Percentiles rank a stretch among this genome's conserved stretches.
phyloP scores from a whole-genome alignment of 2,797 vertebrate species.

The Rhinoraja longicauda region DNA sequence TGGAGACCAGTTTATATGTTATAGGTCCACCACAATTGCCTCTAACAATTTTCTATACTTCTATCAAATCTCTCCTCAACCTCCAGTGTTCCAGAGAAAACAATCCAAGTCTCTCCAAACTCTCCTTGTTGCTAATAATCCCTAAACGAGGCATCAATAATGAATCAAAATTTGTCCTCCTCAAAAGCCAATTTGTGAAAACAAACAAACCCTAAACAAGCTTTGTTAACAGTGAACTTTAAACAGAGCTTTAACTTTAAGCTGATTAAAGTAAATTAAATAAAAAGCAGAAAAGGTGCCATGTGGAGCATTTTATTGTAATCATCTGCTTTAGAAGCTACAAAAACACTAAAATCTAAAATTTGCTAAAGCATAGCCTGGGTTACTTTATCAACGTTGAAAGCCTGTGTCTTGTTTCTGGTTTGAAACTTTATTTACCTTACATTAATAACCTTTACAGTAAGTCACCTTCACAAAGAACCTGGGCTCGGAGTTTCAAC shows the following conservation, averaged over 20 bases:
- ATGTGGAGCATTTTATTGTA: neutral
- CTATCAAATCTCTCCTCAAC: too few relatives aligned
- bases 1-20: neutral
- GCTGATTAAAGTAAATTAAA: neutral
- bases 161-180: neutral
- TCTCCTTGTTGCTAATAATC: too few relatives aligned
- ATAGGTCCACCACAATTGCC: too few relatives aligned
- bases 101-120: too few relatives aligned
- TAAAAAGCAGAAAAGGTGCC: neutral
- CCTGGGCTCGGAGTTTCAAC: neutral
- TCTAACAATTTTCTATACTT: too few relatives aligned
- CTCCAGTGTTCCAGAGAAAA: too few relatives aligned
- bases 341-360: neutral
- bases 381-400: slow-evolving; percentile 1
- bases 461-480: neutral
- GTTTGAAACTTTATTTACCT: neutral
- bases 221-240: neutral
- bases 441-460: neutral
- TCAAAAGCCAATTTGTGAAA: neutral
- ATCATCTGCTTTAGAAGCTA: neutral
- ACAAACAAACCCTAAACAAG: too few relatives aligned
- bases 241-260: neutral
- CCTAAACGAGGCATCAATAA: neutral
- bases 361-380: slow-evolving; percentile 1
- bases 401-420: neutral